A percentile compares a stretch with the other conserved stretches of the same genome.
These are phyloP conservation scores for Petrocephalus microphthalmus DNA, from an alignment of 2,113 vertebrate species.

Conservation along the genomic window DNA sequence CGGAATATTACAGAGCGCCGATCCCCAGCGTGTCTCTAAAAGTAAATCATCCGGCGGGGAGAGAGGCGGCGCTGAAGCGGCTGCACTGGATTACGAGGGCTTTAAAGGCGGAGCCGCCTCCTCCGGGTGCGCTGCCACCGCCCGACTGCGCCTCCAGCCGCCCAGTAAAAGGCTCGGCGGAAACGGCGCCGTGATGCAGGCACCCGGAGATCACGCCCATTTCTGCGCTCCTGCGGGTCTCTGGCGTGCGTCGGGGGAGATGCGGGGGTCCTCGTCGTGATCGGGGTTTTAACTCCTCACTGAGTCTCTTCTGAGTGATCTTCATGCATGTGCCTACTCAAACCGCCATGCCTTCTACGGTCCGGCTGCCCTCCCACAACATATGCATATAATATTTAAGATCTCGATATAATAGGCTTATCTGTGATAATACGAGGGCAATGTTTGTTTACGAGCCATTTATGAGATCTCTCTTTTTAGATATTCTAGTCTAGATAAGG, in stretches of 20 bases:
- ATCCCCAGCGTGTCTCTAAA: background rate
- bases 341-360: background rate
- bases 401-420: background rate
- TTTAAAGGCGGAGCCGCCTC: background rate
- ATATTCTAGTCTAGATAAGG: background rate
- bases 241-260: background rate
- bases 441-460: background rate
- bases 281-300: background rate
- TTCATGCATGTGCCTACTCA: background rate
- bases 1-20: constrained; percentile 7
- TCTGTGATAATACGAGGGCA: background rate
- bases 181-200: constrained; percentile 33
- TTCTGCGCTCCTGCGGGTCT: background rate
- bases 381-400: background rate
- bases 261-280: background rate
- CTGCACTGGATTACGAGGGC: background rate
- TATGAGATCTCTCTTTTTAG: background rate
- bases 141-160: constrained; percentile 45
- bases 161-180: constrained; percentile 22
- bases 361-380: background rate
- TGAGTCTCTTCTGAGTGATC: background rate
- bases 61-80: background rate
- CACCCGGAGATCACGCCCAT: constrained; percentile 22
- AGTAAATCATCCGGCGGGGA: constrained; percentile 24
- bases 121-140: constrained; percentile 30